Conservation (phyloP, 1,140 invertebrate species). For the Pinna nobilis region DNA sequence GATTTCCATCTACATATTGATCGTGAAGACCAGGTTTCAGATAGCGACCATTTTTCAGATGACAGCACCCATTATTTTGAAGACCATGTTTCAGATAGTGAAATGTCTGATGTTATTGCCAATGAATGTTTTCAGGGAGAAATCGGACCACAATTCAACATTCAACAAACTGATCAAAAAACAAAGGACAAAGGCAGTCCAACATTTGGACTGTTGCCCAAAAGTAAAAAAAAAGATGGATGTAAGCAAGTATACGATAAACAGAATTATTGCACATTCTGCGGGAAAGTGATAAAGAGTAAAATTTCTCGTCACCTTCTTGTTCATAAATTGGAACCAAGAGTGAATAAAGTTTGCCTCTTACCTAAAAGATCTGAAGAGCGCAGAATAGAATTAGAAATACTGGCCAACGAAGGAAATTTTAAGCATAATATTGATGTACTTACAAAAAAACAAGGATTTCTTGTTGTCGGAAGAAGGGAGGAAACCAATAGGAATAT, state of each 20-base stretch:
- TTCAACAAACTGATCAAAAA: background rate
- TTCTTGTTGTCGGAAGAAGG: slow-evolving; percentile 28
- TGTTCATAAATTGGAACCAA: slow-evolving; percentile 31
- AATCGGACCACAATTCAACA: background rate
- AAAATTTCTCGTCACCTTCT: slow-evolving; percentile 42
- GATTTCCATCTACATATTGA: background rate
- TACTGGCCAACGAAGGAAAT: slow-evolving; percentile 39
- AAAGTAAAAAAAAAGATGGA: slow-evolving; percentile 28
- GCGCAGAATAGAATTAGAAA: slow-evolving; percentile 27
- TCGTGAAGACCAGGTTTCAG: too few species aligned
- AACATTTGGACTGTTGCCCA: slow-evolving; percentile 25
- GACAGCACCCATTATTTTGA: background rate
- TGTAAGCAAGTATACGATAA: slow-evolving; percentile 43
- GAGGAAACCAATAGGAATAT: too few species aligned
- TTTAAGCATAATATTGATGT: slow-evolving; percentile 43
- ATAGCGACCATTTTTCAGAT: background rate
- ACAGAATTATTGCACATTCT: slow-evolving; percentile 42
- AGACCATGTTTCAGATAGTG: background rate
- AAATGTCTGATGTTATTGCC: slow-evolving; percentile 16
- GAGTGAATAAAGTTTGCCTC: slow-evolving; percentile 22
- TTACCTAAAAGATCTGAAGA: slow-evolving; percentile 39
- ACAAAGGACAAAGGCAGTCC: background rate
- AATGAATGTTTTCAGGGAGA: background rate
- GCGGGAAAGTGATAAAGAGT: slow-evolving; percentile 28
- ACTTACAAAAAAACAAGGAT: slow-evolving; percentile 24